These are phyloP conservation scores for Coilia nasus DNA, from an alignment of 2,797 vertebrate genomes.

Conservation along the genomic window DNA sequence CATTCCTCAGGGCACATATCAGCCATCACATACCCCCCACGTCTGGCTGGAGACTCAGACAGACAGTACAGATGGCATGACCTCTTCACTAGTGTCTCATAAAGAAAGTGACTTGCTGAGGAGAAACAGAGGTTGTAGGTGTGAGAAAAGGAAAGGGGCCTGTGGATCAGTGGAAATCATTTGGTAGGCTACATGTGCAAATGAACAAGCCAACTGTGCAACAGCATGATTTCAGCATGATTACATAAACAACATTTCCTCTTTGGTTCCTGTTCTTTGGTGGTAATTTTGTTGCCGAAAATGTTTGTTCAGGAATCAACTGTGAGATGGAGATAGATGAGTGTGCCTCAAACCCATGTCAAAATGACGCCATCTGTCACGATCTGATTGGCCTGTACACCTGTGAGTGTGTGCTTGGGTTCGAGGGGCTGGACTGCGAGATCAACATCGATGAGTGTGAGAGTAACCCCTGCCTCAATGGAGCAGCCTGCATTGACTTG, in stretches of 20 bases:
- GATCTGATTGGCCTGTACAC: slow-evolving; percentile 82
- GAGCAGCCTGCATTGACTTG: slow-evolving; percentile 80
- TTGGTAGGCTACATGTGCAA: not conserved
- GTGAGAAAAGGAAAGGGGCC: not conserved
- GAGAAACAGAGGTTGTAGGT: not conserved
- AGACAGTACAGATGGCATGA: not conserved
- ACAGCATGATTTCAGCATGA: no score
- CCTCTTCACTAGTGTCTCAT: not conserved
- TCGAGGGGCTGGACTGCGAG: slow-evolving; percentile 80
- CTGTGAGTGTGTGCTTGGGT: slow-evolving; percentile 84
- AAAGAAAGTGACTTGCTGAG: not conserved
- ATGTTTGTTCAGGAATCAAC: slow-evolving; percentile 68
- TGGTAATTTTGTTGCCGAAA: not conserved
- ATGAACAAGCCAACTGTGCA: no score
- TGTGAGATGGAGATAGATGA: slow-evolving; percentile 89
- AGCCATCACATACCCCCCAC: not conserved
- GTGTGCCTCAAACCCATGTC: slow-evolving; percentile 85
- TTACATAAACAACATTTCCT: no score
- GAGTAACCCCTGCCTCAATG: slow-evolving; percentile 84
- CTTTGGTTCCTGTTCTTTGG: not conserved
- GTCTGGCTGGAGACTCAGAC: not conserved
- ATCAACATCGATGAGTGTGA: slow-evolving; percentile 86
- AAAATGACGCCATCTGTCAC: slow-evolving; percentile 77
- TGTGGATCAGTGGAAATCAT: not conserved
- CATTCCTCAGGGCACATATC: not conserved